Evolutionary conservation across 2,113 vertebrate genomes (phyloP), one percentile per base, ranked within the genome.

Genomic region (Capricornis sumatraensis): DNA sequence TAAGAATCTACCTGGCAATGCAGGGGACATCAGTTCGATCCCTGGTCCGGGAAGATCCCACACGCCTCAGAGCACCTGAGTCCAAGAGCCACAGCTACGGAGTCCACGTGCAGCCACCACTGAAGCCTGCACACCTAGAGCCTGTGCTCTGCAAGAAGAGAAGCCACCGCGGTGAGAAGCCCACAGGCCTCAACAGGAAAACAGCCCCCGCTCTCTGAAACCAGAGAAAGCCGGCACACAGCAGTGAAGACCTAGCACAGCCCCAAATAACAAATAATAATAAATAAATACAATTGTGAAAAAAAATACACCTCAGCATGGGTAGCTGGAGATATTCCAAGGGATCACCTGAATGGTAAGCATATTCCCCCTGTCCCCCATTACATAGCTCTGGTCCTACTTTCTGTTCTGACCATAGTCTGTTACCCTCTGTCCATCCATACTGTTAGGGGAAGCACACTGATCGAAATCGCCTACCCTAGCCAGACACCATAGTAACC

Each of bases 91-190:
- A 7, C 71, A 76, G 40, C 21, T 40, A 7, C 21, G 0, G 71
- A 76, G 71, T 25, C 36, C 36, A 76, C 0, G 71, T 43, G 23
- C 11, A 43, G 71, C 71, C 71, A 1, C 11, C 71, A 25, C 23
- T 43, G 21, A 76, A 76, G 21, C 21, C 36, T 43, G 71, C 12
- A 43, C 5, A 25, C 36, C 36, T 2, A 25, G 71, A 74, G 23
- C 12, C 71, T 43, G 23, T 76, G 71, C 36, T 76, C 71, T 25
- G 21, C 71, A 76, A 76, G 23, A 43, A 27, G 12, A 43, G 71
- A 27, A 76, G 71, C 12, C 6, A 7, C 36, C 3, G 1, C 0
- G 0, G 27, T 43, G 3, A 74, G 36, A 43, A 7, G 71, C 6
- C 23, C 36, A 25, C 23, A 43, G 23, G 3, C 11, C 21, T 2